Evolutionary conservation across 2,888 invertebrate genomes (phyloP).

Genomic region (Heliconius aoede): DNA sequence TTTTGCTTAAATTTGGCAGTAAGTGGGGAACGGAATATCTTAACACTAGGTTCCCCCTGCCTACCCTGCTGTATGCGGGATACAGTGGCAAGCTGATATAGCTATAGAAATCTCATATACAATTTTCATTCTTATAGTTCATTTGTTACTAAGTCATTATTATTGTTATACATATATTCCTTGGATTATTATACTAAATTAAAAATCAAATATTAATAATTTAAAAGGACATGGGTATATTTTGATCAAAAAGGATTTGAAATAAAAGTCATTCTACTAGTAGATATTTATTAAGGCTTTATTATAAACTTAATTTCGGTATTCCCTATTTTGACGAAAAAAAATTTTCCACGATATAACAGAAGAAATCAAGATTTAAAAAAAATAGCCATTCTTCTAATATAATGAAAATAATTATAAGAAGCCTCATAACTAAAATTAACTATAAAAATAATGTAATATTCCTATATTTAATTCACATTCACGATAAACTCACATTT

Average conservation of each 20-base stretch:
- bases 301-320: constrained; percentile 12
- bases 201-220: background rate
- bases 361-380: constrained; percentile 13
- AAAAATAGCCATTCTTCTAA: constrained; percentile 6
- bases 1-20: too few species aligned
- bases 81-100: too few species aligned
- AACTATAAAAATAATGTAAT: constrained; percentile 42
- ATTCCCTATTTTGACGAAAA: constrained; percentile 11
- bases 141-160: too few species aligned
- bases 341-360: constrained; percentile 3
- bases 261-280: constrained; percentile 12
- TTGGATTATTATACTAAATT: too few species aligned
- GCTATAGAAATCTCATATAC: too few species aligned
- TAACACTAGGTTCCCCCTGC: too few species aligned
- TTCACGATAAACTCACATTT: constrained; percentile 19
- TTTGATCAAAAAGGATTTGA: background rate
- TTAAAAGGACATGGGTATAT: background rate
- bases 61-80: too few species aligned
- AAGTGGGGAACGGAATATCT: too few species aligned
- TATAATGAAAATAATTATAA: constrained; percentile 7
- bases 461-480: constrained; percentile 38
- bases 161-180: too few species aligned
- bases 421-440: constrained; percentile 38
- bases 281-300: constrained; percentile 26
- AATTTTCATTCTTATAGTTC: too few species aligned